These are phyloP conservation scores for Fistularia tabacaria DNA, from an alignment of 2,797 vertebrate species.

Conservation along the genomic window DNA sequence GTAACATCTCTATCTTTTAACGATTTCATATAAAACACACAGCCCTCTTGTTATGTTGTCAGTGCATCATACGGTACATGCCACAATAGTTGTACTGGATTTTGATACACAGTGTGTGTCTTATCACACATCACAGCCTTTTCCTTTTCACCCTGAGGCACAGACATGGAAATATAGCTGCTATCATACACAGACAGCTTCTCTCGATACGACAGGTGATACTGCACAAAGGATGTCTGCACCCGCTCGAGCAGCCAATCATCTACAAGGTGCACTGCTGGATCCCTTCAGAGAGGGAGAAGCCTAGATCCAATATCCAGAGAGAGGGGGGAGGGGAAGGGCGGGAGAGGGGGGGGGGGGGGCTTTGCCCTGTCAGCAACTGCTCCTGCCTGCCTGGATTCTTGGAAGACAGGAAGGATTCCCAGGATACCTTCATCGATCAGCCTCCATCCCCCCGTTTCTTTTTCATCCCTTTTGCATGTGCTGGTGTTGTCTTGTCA, in stretches of 20 bases:
- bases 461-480: conserved; percentile 2
- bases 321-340: no score
- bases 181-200: conserved; percentile 25
- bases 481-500: conserved; percentile 8
- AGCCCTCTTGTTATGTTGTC: conserved; percentile 27
- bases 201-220: conserved; percentile 28
- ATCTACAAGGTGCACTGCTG: conserved; percentile 13
- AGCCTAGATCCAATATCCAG: conserved; percentile 31
- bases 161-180: conserved; percentile 18
- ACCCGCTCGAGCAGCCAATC: conserved; percentile 12
- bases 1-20: conserved; percentile 3
- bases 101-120: conserved; percentile 19
- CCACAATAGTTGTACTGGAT: conserved; percentile 5
- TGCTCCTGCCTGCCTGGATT: conserved; percentile 43
- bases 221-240: conserved; percentile 19
- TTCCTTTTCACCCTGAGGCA: conserved; percentile 31
- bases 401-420: conserved; percentile 39
- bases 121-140: conserved; percentile 25
- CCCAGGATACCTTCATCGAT: conserved; percentile 55
- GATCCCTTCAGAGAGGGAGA: conserved; percentile 17
- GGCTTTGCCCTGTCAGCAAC: no score
- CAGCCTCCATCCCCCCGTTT: conserved; percentile 25
- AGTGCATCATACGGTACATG: conserved; percentile 6
- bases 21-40: conserved; percentile 2
- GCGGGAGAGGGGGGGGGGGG: no score